Evolutionary conservation across 2,797 vertebrate species (phyloP).

Genomic region (Jordanella pulchra): DNA sequence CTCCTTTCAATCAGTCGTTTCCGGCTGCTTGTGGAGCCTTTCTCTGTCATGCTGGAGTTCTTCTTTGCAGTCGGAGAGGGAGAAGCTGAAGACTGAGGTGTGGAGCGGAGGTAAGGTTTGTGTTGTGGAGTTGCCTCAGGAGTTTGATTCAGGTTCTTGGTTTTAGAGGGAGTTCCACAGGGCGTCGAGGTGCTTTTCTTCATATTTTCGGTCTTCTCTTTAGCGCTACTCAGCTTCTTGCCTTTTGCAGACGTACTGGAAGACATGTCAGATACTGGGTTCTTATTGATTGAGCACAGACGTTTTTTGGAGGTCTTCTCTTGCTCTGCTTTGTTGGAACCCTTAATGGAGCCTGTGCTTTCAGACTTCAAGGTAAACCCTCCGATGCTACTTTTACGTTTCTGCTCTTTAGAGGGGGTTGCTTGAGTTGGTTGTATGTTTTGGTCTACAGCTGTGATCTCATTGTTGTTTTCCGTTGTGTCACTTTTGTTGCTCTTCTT

Average conservation of each 20-base stretch:
- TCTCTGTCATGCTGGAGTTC: slow-evolving; percentile 62
- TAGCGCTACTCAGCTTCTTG: slow-evolving; percentile 81
- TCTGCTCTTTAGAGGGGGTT: slow-evolving; percentile 88
- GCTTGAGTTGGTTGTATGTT: slow-evolving; percentile 79
- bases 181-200: slow-evolving; percentile 84
- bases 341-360: slow-evolving; percentile 74
- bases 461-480: slow-evolving; percentile 92
- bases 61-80: slow-evolving; percentile 81
- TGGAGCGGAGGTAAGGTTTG: slow-evolving; percentile 79
- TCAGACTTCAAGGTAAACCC: slow-evolving; percentile 78
- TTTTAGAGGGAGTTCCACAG: slow-evolving; percentile 79
- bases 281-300: slow-evolving; percentile 81
- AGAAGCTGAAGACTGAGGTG: slow-evolving; percentile 78
- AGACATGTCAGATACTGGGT: slow-evolving; percentile 73
- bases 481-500: slow-evolving; percentile 80
- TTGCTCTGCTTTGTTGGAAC: slow-evolving; percentile 80
- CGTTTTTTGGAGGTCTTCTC: slow-evolving; percentile 85
- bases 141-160: slow-evolving; percentile 75
- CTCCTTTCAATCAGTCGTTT: slow-evolving; percentile 86
- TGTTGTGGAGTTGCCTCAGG: slow-evolving; percentile 67
- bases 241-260: slow-evolving; percentile 82
- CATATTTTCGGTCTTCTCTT: slow-evolving; percentile 80
- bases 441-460: slow-evolving; percentile 90
- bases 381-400: slow-evolving; percentile 76
- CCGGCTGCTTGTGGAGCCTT: slow-evolving; percentile 70